Percentiles rank a stretch among this genome's conserved stretches.
Evolutionary conservation across 2,888 invertebrate genomes (phyloP).

Genomic region (Gisinianus flammeolus): DNA sequence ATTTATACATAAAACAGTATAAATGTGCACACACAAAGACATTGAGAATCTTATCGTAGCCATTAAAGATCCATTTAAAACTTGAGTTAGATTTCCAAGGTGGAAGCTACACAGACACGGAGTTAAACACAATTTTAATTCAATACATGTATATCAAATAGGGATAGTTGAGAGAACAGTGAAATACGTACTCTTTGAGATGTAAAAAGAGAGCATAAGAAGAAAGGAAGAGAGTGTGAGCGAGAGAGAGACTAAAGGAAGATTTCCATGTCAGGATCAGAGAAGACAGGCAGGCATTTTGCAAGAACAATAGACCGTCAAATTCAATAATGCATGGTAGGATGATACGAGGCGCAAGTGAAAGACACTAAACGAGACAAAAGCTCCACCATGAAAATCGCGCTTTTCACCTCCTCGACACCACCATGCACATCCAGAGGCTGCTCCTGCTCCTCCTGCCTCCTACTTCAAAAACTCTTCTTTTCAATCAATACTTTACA

Average conservation of each 20-base stretch:
- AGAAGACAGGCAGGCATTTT: conserved; percentile 38
- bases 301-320: conserved; percentile 43
- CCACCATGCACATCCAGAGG: conserved; percentile 10
- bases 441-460: neutral
- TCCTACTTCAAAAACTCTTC: conserved; percentile 27
- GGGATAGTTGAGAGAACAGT: neutral
- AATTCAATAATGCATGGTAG: conserved; percentile 43
- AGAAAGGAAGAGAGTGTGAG: neutral
- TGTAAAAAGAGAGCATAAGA: neutral
- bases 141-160: conserved; percentile 7
- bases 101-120: neutral
- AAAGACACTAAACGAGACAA: conserved; percentile 35
- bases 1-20: too few relatives aligned
- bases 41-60: conserved; percentile 14
- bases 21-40: neutral
- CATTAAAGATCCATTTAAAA: conserved; percentile 23
- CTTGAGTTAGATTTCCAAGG: neutral
- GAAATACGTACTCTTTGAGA: neutral
- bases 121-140: conserved; percentile 24
- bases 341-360: conserved; percentile 32
- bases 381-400: conserved; percentile 34
- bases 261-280: conserved; percentile 26
- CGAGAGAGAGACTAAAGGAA: neutral
- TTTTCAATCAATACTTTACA: conserved; percentile 39
- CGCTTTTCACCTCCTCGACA: conserved; percentile 39